Evolutionary conservation across 2,888 invertebrate genomes (phyloP), one percentile per base, ranked within the genome.

Genomic region (Latrodectus elegans): DNA sequence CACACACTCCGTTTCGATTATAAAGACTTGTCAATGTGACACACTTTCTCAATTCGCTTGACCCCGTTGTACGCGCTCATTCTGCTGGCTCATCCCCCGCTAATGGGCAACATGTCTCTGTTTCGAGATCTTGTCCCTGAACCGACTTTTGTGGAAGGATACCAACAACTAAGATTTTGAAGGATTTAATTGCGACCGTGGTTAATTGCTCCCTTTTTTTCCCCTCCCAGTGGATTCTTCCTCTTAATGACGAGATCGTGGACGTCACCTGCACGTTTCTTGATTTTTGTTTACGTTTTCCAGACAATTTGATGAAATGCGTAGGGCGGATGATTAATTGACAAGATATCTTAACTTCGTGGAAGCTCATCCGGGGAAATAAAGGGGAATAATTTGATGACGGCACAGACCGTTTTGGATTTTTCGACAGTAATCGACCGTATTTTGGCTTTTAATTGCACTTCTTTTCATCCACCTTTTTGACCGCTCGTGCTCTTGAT

Each of bases 1-100:
- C 80, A 65, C 51, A 73, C 22, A 60, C 67, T 10, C 55, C 1
- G n/a, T 14, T 65, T 15, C 49, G 70, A 70, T 70, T 64, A 55
- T 38, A 68, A 55, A 84, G 76, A 84, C 84, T 49, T 77, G 84
- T 72, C 72, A 72, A 65, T 26, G 84, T 84, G 86, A 80, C 80
- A 86, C 71, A 86, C 80, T 79, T 80, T 75, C 53, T 38, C 80
- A 49, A 60, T 85, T 85, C 85, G 51, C 85, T 85, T 85, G 85
- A 85, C 85, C 85, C 68, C 73, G 55, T 84, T 84, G 78, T 22
- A 38, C 71, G 74, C 22, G 65, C 82, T 75, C 74, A 60, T 67
- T 49, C 22, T 64, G n/a, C 38, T 65, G 55, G 55, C 60, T 74
- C 84, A 84, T 84, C 84, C 84, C 79, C 84, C 84, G 79, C 84